Base-by-base conservation (phyloP, 2,113 vertebrate genomes). In the Suricata suricatta region DNA sequence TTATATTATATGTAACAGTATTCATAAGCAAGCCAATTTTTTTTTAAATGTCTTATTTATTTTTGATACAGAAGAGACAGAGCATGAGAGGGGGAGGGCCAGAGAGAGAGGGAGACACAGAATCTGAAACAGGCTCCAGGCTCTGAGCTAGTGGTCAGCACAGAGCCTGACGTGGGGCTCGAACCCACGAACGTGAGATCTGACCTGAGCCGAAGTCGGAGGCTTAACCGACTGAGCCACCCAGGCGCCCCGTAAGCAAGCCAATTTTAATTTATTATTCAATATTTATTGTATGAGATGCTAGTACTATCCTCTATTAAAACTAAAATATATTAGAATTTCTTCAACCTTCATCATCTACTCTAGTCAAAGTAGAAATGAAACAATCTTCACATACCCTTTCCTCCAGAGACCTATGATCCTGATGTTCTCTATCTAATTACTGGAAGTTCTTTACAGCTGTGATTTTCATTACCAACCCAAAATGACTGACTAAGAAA, bases 261-360 rank as follows among this genome's bases (percentile, higher is more conserved):
- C 19, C 10, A 27, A 27, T 60, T 79, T 79, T 60, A 79, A 90
- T 84, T 90, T 90, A 87, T 96, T 83, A 85, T 82, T 88, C 57
- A 82, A 47, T 82, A 27, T 1, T 90, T 90, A 50, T 83, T 95
- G 87, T 83, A 5, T 87, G 19, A 94, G 52, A n/a, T 10, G 38
- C 38, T 71, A 33, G 71, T 71, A 81, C 3, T 68, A 52, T 66
- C 54, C 31, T 77, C 38, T 11, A n/a, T 21, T 83, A 31, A 87
- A 79, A 71, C 90, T 66, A 79, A 93, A 95, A 93, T 64, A 68
- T 79, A 52, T 90, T 35, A 68, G 10, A 90, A 82, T 83, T 77
- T 41, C 41, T 68, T 87, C 63, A 68, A 21, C 9, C 15, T 80
- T 94, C 21, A n/a, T 60, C 17, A 38, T 95, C 9, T 93, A 77